Conservation (phyloP, 1,140 invertebrate species). For the Lutraria rhynchaena region DNA sequence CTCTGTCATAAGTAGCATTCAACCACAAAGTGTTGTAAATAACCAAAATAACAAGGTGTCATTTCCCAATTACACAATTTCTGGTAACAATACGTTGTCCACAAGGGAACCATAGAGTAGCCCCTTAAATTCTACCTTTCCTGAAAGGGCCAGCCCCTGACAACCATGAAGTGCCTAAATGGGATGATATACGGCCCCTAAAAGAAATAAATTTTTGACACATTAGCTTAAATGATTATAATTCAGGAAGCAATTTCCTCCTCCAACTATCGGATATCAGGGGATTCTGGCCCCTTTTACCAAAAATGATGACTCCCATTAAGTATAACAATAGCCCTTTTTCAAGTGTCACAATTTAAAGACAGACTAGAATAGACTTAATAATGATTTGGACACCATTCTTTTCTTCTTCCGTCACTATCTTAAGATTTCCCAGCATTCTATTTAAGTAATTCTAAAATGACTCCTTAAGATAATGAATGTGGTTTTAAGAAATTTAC, state of each 20-base stretch:
- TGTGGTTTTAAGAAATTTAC: too few relatives aligned
- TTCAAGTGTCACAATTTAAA: conserved; percentile 49
- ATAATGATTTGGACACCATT: too few relatives aligned
- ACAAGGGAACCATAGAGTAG: neutral
- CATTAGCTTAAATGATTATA: conserved; percentile 58
- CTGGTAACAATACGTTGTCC: neutral
- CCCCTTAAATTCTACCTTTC: conserved; percentile 29
- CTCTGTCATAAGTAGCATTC: too few relatives aligned
- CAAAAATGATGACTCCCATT: conserved; percentile 29
- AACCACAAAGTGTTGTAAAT: too few relatives aligned
- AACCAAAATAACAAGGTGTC: neutral
- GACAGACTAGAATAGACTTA: neutral
- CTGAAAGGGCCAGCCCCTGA: neutral
- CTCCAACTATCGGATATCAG: conserved; percentile 12
- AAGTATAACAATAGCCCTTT: conserved; percentile 15
- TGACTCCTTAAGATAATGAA: too few relatives aligned
- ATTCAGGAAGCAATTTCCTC: conserved; percentile 45
- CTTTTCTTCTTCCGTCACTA: too few relatives aligned
- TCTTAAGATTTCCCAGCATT: too few relatives aligned
- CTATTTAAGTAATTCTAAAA: too few relatives aligned
- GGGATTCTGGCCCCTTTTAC: neutral
- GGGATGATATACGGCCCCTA: conserved; percentile 34
- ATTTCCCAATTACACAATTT: conserved; percentile 10
- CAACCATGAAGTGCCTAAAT: conserved; percentile 25
- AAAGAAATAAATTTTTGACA: conserved; percentile 52